These are phyloP conservation scores for Heliconius himera DNA, from an alignment of 1,140 invertebrate species.

Conservation along the genomic window DNA sequence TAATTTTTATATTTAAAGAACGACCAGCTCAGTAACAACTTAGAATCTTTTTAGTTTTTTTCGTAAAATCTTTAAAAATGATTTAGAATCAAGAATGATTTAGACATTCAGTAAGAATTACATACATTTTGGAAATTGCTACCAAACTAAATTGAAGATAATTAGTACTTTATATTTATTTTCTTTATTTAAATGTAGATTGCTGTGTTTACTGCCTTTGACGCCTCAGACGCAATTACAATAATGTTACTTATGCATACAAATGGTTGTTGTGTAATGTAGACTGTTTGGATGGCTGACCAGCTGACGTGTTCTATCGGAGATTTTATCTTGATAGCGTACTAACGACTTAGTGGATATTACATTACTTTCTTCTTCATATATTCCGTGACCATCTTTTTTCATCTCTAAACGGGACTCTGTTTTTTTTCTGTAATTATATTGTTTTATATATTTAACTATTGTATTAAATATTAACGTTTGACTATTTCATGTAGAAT, in stretches of 20 bases:
- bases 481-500: too few species aligned
- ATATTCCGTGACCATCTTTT: too few species aligned
- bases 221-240: constrained; percentile 21
- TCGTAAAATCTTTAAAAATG: too few species aligned
- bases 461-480: too few species aligned
- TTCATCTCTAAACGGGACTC: too few species aligned
- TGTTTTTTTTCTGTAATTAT: too few species aligned
- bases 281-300: constrained; percentile 39
- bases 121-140: background rate
- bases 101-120: too few species aligned
- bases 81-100: too few species aligned
- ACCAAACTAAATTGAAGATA: background rate
- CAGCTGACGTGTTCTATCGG: background rate
- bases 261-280: constrained; percentile 44
- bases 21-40: too few species aligned
- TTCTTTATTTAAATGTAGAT: background rate
- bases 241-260: constrained; percentile 42
- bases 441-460: too few species aligned
- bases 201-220: constrained; percentile 15
- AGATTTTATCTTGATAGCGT: constrained; percentile 15
- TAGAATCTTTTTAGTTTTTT: too few species aligned
- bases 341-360: background rate
- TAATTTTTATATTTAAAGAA: too few species aligned
- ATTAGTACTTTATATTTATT: background rate
- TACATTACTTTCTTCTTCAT: background rate